These are phyloP conservation scores for Leptopilina boulardi DNA, from an alignment of 1,140 invertebrate species.

Conservation along the genomic window DNA sequence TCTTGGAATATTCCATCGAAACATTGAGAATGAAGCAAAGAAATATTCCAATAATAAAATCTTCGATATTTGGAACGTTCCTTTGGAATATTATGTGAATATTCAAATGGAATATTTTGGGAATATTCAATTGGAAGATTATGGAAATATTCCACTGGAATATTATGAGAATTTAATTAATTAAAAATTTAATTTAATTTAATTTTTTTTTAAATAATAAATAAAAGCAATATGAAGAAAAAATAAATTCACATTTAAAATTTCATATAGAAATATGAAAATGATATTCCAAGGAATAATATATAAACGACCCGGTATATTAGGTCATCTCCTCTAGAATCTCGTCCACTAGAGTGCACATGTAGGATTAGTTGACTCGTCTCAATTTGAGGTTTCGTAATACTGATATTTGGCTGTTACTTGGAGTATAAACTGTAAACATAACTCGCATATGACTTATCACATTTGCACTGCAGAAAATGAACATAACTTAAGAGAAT, in stretches of 20 bases:
- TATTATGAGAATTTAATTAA: no score
- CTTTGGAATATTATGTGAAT: no score
- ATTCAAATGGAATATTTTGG: no score
- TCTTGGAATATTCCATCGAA: no score
- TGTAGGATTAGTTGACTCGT: slow-evolving; percentile 23
- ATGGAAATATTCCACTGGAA: no score
- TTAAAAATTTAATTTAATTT: no score
- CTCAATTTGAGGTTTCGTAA: slow-evolving; percentile 25
- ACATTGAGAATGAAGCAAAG: no score
- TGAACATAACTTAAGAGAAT: not conserved
- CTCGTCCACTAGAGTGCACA: slow-evolving; percentile 11
- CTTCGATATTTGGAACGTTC: no score
- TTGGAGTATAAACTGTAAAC: slow-evolving; percentile 9
- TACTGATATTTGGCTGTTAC: slow-evolving; percentile 15
- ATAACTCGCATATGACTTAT: slow-evolving; percentile 22
- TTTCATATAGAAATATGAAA: not conserved
- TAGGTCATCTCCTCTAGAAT: slow-evolving; percentile 3
- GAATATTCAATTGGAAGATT: no score
- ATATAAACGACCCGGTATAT: slow-evolving; percentile 19
- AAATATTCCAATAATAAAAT: no score
- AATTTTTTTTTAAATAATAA: no score
- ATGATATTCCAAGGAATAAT: not conserved
- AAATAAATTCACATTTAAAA: not conserved
- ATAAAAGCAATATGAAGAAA: no score
- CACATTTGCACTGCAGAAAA: not conserved